Base-by-base conservation (phyloP, 1,140 invertebrate species). In the Chrysoperla carnea region DNA sequence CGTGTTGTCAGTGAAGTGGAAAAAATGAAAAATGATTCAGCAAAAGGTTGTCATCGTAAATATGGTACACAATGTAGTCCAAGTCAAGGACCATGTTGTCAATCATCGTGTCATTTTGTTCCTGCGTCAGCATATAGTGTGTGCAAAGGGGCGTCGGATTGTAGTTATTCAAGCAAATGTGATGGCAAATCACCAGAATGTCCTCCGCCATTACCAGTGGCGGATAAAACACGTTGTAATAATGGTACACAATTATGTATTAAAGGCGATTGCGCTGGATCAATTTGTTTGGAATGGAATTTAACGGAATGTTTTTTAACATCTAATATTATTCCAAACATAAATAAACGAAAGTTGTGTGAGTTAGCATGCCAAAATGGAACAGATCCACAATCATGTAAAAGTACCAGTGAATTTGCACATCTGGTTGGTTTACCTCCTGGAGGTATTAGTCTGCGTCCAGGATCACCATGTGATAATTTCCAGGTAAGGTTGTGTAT, bases 391-490 rank as follows among this genome's bases (percentile, higher is more conserved):
- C 63, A 67, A 44, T 81, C 78, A n/a, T 95, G 87, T 59, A 71
- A 75, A 48, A 91, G 84, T 57, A 95, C 86, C 9, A 86, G 79
- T 49, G 81, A 84, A 56, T 87, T 90, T 63, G 78, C 81, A 5
- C 59, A 72, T 8, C 55, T 66, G 7, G 81, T 86, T 15, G 80
- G 79, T 28, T 62, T 89, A 45, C 82, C 86, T 1, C 60, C 68
- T 1, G 90, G 87, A 5, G 90, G 89, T 4, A 88, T 95, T 43
- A 87, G 84, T 52, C 64, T 95, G 28, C 70, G 88, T 43, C 84
- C 89, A 43, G 94, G 95, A 27, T 92, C 93, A 37, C 93, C 94
- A 0, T 99, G 95, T 66, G 92, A 99, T 63, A 95, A 99, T 66
- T 98, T 93, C 66, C 85, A 90, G 69, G 90, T 82, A 61, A 44